These are phyloP conservation scores for Podocnemis expansa DNA, from an alignment of 2,113 vertebrate species.

Conservation along the genomic window DNA sequence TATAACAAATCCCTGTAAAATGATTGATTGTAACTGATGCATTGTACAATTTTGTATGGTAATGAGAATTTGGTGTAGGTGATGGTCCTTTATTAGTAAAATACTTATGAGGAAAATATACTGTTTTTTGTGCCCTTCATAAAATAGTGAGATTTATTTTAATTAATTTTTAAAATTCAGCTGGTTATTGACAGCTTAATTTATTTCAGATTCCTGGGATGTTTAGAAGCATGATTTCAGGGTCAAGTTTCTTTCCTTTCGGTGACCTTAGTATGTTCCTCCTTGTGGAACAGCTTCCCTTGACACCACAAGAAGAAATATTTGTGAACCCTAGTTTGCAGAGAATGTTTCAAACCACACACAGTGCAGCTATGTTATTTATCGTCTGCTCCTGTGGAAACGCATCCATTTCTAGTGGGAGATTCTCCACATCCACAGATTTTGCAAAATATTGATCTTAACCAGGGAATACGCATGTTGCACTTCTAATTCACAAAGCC, in stretches of 20 bases:
- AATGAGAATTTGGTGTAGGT: not conserved
- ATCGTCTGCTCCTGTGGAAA: not conserved
- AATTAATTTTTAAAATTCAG: not conserved
- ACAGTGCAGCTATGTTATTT: not conserved
- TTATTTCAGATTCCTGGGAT: not conserved
- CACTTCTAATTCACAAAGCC: not conserved
- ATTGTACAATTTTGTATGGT: not conserved
- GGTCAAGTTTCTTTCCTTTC: not conserved
- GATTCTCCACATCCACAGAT: not conserved
- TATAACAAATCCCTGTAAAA: not conserved
- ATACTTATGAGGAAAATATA: not conserved
- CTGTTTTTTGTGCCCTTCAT: not conserved
- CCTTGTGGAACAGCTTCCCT: not conserved
- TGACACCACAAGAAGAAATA: not conserved
- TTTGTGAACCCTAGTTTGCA: not conserved
- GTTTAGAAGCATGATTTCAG: not conserved
- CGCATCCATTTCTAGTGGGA: accelerated
- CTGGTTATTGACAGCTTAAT: not conserved
- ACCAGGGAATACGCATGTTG: not conserved
- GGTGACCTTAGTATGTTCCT: not conserved
- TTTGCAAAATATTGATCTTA: not conserved
- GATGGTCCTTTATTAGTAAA: not conserved
- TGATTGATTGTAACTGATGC: not conserved
- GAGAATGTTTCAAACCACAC: not conserved
- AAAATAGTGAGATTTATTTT: not conserved